Evolutionary conservation across 2,797 vertebrate species (phyloP).

Genomic region (Acanthiza pusilla): DNA sequence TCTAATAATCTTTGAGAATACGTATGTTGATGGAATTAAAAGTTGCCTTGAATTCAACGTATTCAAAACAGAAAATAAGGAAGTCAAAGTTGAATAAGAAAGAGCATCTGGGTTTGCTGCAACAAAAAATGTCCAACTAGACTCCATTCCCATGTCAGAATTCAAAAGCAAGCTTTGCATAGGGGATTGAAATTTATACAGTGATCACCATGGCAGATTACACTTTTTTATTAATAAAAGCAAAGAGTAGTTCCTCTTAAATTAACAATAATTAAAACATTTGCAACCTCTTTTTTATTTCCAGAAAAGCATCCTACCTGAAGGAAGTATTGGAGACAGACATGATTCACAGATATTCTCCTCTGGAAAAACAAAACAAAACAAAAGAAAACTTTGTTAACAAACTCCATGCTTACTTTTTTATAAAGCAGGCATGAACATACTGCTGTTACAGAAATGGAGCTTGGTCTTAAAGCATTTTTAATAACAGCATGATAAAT

Average conservation of each 20-base stretch:
- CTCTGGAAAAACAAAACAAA: conserved; percentile 77
- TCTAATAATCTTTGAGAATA: background rate
- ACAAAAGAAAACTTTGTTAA: background rate
- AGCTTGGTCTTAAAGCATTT: background rate
- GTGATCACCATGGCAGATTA: background rate
- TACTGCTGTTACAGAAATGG: background rate
- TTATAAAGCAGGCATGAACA: background rate
- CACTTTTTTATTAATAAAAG: background rate
- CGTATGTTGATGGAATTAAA: background rate
- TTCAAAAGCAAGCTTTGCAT: background rate
- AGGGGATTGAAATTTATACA: background rate
- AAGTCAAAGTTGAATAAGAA: background rate
- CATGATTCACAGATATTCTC: conserved; percentile 96
- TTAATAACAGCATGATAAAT: background rate
- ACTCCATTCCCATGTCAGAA: background rate
- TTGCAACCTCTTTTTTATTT: background rate
- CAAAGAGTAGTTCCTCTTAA: background rate
- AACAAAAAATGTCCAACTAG: background rate
- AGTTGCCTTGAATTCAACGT: background rate
- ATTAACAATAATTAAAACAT: background rate
- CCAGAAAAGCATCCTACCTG: conserved; percentile 78
- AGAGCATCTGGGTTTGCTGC: background rate
- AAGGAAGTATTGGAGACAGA: conserved; percentile 88
- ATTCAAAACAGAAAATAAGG: background rate
- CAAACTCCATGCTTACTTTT: background rate